Conservation (phyloP, 1,140 invertebrate species). For the Drosophila malerkotliana region DNA sequence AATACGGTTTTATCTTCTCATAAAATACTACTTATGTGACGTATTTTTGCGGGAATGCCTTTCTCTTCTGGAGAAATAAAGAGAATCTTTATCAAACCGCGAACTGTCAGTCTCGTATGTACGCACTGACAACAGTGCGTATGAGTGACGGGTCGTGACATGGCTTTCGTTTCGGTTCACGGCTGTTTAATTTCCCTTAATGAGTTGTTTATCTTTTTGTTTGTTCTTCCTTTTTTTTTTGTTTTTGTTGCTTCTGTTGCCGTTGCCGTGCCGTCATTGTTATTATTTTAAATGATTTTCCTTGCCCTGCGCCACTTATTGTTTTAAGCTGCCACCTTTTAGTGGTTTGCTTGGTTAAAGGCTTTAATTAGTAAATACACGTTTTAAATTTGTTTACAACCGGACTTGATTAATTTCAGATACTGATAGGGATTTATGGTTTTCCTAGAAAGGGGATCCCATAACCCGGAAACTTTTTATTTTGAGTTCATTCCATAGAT, state of each 20-base stretch:
- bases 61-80: conserved; percentile 20
- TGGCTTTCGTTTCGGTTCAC: conserved; percentile 56
- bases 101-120: conserved; percentile 53
- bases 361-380: conserved; percentile 47
- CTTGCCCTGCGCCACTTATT: conserved; percentile 21
- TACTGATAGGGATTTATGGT: background rate
- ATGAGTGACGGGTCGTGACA: conserved; percentile 72
- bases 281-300: conserved; percentile 65
- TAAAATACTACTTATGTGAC: background rate
- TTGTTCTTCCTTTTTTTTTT: background rate
- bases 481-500: background rate
- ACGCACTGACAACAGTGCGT: conserved; percentile 61
- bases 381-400: conserved; percentile 27
- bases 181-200: conserved; percentile 77
- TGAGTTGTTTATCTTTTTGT: conserved; percentile 76
- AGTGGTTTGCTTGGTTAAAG: conserved; percentile 28
- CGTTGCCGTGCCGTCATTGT: conserved; percentile 36
- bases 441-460: background rate
- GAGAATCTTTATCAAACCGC: conserved; percentile 44
- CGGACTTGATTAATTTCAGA: background rate
- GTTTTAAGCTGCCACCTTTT: conserved; percentile 41
- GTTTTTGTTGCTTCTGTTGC: conserved; percentile 11
- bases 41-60: conserved; percentile 14
- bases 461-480: background rate
- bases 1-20: conserved; percentile 3